Base-by-base conservation (phyloP, 2,113 vertebrate species). In the Bufo gargarizans region DNA sequence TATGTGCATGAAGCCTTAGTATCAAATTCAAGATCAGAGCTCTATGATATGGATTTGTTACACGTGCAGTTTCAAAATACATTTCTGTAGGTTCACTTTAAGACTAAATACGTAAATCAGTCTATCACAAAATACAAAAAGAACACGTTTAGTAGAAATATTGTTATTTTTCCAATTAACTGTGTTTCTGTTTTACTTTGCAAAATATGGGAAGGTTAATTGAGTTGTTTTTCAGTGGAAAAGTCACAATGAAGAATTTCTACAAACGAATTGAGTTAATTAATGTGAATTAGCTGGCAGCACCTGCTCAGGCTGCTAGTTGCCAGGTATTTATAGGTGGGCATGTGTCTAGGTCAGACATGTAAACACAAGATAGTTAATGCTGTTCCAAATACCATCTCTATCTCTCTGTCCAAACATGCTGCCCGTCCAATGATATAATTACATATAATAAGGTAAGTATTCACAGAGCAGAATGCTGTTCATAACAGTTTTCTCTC, bases 271-370 rank as follows among this genome's bases (percentile, higher is more conserved):
- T 61, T 14, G 17, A 61, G 78, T 2, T 43, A 58, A 81, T 81
- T 61, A 43, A 19, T 19, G 14, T 61, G 78, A 81, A 59, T 81
- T 81, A 81, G 78, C 22, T 22, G 69, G 71, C 69, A 45, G 33
- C 84, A 85, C 84, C 84, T 85, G 84, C 47, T 47, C 13, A 4
- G 19, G 50, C 65, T 33, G 65, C 69, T 65, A 72, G 45, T 79
- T 20, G 53, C 77, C 13, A 2, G 22, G 58, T 72, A 85, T 85
- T 76, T 76, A 85, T 76, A 76, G 65, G 63, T 72, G 67, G 67
- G 49, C 50, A 56, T 72, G 82, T 19, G 58, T 20, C 6, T 61
- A 45, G 45, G 58, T 86, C 47, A 86, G 17, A 22, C 53, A n/a
- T 58, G 20, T 49, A 85, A 69, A 74, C 50, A 59, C 67, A 85